phyloP scores from a whole-genome alignment of 2,797 vertebrate genomes.

The Cynodonichthys magdalenae region DNA sequence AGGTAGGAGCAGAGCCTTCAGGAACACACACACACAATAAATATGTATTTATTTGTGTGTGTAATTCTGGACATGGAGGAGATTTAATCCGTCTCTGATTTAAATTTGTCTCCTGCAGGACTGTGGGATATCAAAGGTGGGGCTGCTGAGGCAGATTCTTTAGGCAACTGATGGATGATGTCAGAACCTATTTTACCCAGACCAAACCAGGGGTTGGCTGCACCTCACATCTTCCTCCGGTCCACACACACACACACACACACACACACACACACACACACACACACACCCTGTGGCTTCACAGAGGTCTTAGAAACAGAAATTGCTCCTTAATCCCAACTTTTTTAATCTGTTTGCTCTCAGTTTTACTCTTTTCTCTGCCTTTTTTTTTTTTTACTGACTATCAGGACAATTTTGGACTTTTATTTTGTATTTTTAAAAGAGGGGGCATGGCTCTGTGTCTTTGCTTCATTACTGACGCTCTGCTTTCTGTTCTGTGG shows the following conservation, averaged over 20 bases:
- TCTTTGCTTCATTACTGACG: conserved; percentile 37
- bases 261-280: too few species aligned
- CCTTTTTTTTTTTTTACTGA: conserved; percentile 6
- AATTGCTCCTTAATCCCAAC: conserved; percentile 22
- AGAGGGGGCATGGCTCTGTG: conserved; percentile 38
- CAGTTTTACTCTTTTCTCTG: not conserved
- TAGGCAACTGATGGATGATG: conserved; percentile 72
- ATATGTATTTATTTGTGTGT: not conserved
- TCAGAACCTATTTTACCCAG: conserved; percentile 20
- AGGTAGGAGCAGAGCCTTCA: conserved; percentile 73
- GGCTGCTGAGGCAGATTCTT: conserved; percentile 72
- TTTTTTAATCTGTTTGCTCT: conserved; percentile 12
- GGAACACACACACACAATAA: too few species aligned
- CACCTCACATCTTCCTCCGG: conserved; percentile 8
- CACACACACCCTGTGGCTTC: conserved; percentile 36
- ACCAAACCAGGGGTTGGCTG: conserved; percentile 20
- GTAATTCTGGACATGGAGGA: not conserved
- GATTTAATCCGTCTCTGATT: not conserved
- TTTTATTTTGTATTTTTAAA: not conserved
- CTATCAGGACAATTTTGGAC: conserved; percentile 10
- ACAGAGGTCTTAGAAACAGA: conserved; percentile 27
- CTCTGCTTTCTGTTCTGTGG: conserved; percentile 35
- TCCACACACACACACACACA: too few species aligned
- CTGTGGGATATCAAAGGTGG: conserved; percentile 79
- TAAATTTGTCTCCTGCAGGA: conserved; percentile 57